Base-by-base conservation (phyloP, 35 echinoderm and acorn worm genomes). In the Heliocidaris erythrogramma region DNA sequence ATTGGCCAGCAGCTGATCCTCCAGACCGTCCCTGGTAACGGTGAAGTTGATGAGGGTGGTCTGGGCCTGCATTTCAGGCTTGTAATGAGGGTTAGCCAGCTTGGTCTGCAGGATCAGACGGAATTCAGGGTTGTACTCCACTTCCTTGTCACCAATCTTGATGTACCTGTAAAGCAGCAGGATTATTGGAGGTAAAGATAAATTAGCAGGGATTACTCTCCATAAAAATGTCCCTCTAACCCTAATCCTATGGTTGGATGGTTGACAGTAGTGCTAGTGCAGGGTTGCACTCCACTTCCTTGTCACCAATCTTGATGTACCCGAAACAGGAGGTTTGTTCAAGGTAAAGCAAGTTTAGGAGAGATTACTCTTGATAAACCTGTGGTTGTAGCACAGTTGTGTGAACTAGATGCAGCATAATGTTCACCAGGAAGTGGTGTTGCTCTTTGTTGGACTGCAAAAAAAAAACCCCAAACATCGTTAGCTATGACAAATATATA, bases 11-110 rank as follows among this genome's bases (percentile, higher is more conserved):
- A 99, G 95, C 96, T 99, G 98, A 53, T 99, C 98, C 90, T 99
- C 98, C 52, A 99, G 85, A 87, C 98, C 98, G 85, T 99, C 98
- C 86, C 97, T 94, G 88, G 98, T 99, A 12, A 99, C 98, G 94
- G 98, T 99, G 96, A 99, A 99, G 95, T 99, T 99, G 95, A 99
- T 97, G 53, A 99, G 95, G 17, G 98, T 99, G 31, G 98, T 99
- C 94, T 99, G 98, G 85, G 98, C 98, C 96, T 99, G 98, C 98
- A 99, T 99, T 90, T 99, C 98, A 47, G 98, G 98, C 35, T 99
- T 99, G 98, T 99, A 99, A 60, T 99, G 98, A 94, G 98, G 98
- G 86, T 99, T 99, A 31, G 97, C 98, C 86, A 99, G 94, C 95
- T 99, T 99, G 95, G 98, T 99, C 89, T 99, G 98, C 7, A 99